Percentiles rank a stretch among this genome's conserved stretches.
Conservation (phyloP, 2,113 vertebrate species). For the Thamnophis sirtalis region DNA sequence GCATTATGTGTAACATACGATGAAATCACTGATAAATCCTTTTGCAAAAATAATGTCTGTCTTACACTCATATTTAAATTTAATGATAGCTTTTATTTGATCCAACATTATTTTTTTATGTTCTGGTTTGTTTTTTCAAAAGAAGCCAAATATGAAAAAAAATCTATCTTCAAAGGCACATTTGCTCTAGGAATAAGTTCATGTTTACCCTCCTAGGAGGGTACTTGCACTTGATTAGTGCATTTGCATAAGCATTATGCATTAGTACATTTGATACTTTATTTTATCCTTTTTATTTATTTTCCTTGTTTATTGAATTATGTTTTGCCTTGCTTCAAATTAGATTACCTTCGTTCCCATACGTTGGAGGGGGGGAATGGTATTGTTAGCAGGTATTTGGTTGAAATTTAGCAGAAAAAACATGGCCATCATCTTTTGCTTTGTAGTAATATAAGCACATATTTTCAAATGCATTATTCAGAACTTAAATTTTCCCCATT, state of each 20-base stretch:
- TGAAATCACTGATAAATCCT: neutral
- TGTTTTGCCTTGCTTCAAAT: neutral
- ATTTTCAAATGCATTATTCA: neutral
- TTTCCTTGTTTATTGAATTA: neutral
- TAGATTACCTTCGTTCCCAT: neutral
- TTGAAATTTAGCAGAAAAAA: neutral
- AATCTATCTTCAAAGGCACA: neutral
- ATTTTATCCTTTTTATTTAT: neutral
- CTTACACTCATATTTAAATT: neutral
- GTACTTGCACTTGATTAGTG: neutral
- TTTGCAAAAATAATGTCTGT: neutral
- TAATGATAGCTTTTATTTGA: neutral
- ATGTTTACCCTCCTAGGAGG: neutral
- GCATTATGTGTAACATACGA: neutral
- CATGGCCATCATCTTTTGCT: neutral
- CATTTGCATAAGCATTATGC: neutral
- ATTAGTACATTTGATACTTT: neutral
- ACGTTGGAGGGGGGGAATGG: neutral
- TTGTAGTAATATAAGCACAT: neutral
- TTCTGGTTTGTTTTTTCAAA: neutral
- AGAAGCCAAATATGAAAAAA: neutral
- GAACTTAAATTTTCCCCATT: neutral
- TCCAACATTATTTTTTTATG: neutral
- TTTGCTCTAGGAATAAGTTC: neutral
- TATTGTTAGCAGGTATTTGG: neutral